These are phyloP conservation scores for Leptarthrus brevirostris DNA, from an alignment of 2,888 invertebrate genomes.

Conservation along the genomic window DNA sequence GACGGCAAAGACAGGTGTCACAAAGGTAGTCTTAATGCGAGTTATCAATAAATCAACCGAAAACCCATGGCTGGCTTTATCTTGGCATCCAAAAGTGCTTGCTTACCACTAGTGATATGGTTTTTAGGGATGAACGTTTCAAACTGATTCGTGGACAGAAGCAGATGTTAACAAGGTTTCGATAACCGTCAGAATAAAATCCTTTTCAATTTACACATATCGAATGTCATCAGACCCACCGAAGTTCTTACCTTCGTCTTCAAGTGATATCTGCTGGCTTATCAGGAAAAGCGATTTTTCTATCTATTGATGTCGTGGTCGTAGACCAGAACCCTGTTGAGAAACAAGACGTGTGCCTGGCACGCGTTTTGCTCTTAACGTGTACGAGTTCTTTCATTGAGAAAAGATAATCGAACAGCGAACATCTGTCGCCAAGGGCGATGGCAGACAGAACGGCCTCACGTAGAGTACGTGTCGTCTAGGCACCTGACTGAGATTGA, in stretches of 20 bases:
- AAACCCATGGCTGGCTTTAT: slow-evolving; percentile 23
- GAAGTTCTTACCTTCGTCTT: neutral
- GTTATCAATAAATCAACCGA: slow-evolving; percentile 34
- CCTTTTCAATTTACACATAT: slow-evolving; percentile 42
- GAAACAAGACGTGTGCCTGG: slow-evolving; percentile 33
- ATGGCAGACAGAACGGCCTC: slow-evolving; percentile 11
- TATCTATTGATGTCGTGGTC: neutral
- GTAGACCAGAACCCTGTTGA: neutral
- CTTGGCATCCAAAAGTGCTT: neutral
- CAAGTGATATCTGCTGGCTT: slow-evolving; percentile 8
- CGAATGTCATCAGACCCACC: slow-evolving; percentile 6
- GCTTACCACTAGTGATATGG: slow-evolving; percentile 8
- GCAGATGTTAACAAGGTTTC: slow-evolving; percentile 19
- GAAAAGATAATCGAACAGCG: slow-evolving; percentile 32
- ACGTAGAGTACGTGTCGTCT: slow-evolving; percentile 41
- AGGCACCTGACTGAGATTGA: slow-evolving; percentile 43
- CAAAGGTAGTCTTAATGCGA: slow-evolving; percentile 9
- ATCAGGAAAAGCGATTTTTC: neutral
- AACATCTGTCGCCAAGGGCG: slow-evolving; percentile 34
- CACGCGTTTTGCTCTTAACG: slow-evolving; percentile 17
- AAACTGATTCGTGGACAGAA: slow-evolving; percentile 17
- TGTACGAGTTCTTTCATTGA: slow-evolving; percentile 8
- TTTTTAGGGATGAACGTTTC: slow-evolving; percentile 8
- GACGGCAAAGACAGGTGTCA: slow-evolving; percentile 13
- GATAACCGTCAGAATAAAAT: slow-evolving; percentile 18